Base-by-base conservation (phyloP, 2,797 vertebrate genomes). In the Microctenopoma steveboyesi region DNA sequence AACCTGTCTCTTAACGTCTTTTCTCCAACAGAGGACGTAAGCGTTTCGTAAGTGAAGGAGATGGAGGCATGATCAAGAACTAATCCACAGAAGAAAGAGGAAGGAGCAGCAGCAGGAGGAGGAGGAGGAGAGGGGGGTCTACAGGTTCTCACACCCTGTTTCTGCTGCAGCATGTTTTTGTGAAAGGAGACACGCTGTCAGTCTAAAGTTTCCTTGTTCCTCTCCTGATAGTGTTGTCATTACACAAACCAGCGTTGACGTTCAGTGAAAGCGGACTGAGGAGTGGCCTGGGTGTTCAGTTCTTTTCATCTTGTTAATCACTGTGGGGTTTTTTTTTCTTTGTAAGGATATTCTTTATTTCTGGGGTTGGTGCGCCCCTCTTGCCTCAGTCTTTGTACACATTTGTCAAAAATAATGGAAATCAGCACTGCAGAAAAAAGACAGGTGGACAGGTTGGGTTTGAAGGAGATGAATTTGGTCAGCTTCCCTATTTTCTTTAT, bases 41-140 rank as follows among this genome's bases (percentile, higher is more conserved):
- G 77, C 94, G 95, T 25, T 95, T 96, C 57, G 94, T 96, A 53
- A 96, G 95, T 1, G 95, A 96, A 85, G 95, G 95, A 13, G 96
- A 96, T 0, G 95, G 95, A 0, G 95, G 95, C 0, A 63, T 70
- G 13, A 90, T 96, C 68, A 96, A 96, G 86, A 92, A 85, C 82
- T 96, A 91, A 92, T 71, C 7, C 4, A 61, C 35, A 53, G 22
- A 59, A 81, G 5, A 52, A 53, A 25, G 62, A 80, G 5, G 54
- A 33, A 74, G 40, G 28, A 63, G 54, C 37, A 71, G 54, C 35
- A 79, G 35, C 45, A 54, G 13, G 7, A 53, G 55, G 28, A 74
- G 40, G 28, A 64, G 55, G 33, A 71, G 55, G 37, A 78, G 51
- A 40, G 14, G 74, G 65, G 59, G 69, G 58, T 70, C 58, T 53